These are phyloP conservation scores for Lepus europaeus DNA, from an alignment of 2,113 vertebrate species.

Conservation along the genomic window DNA sequence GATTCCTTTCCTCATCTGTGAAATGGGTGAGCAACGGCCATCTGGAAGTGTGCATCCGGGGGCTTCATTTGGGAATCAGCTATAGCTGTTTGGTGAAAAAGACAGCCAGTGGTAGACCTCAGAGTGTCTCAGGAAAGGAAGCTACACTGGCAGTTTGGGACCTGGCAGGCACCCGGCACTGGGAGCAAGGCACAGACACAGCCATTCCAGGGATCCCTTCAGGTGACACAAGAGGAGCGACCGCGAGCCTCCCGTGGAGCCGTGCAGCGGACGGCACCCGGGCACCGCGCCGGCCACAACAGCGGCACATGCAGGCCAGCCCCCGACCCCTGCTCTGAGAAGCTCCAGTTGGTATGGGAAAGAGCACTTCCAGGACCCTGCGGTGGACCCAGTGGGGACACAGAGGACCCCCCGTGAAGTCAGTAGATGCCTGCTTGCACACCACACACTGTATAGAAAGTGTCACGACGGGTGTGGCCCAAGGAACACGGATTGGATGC, in stretches of 20 bases:
- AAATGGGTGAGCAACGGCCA: neutral
- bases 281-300: neutral
- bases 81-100: neutral
- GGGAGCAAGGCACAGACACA: too few species aligned
- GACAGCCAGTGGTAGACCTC: neutral
- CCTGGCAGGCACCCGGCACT: fast-evolving
- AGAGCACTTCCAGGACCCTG: neutral
- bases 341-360: fast-evolving
- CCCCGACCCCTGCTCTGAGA: slow-evolving; percentile 68
- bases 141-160: fast-evolving
- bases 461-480: neutral
- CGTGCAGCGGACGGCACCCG: fast-evolving
- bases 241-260: too few species aligned
- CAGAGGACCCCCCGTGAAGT: slow-evolving; percentile 62
- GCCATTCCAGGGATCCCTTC: neutral
- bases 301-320: slow-evolving; percentile 64
- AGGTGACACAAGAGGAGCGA: neutral
- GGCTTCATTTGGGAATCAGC: neutral
- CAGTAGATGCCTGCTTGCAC: slow-evolving; percentile 82
- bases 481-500: neutral
- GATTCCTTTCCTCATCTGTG: neutral
- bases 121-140: neutral
- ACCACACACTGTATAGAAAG: slow-evolving; percentile 70
- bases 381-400: too few species aligned
- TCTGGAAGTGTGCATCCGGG: neutral